Base-by-base conservation (phyloP, 2,797 vertebrate species). In the Iguana delicatissima region DNA sequence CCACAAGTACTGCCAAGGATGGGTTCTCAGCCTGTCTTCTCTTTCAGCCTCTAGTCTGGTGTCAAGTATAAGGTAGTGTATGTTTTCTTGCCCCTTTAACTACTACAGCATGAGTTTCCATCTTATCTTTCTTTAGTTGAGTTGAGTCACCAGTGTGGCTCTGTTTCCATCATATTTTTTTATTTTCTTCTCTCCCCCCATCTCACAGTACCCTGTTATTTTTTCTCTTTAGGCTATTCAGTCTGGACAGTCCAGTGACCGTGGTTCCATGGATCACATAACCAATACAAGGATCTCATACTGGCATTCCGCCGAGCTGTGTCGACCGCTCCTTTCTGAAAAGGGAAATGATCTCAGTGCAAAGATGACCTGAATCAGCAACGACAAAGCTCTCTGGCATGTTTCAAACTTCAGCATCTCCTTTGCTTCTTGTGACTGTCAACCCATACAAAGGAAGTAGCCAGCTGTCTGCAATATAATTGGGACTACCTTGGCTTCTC, bases 391-490 rank as follows among this genome's bases (percentile, higher is more conserved):
- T 26, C 42, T 22, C n/a, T 9, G 55, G 38, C 2, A 18, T 79
- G 80, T 91, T 92, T 80, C 12, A n/a, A 52, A 24, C 16, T 90
- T 91, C 88, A 74, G n/a, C 87, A 91, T 86, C 84, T 93, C 32
- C 86, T 90, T 38, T 35, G 62, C 26, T 90, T 57, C 29, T 76
- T 85, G 35, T 32, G 88, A 62, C n/a, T 85, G 7, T 62, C 38
- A 81, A 85, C 81, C 35, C 18, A 88, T 91, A n/a, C 87, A 81
- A 89, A 1, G 80, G 6, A 92, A 89, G 64, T 82, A 94, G 88
- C 72, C 52, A 89, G 64, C 81, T 93, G 59, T 50, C 92, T 95
- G 88, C 55, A 86, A 82, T 92, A 93, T 95, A 95, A 94, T 84
- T 95, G 91, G 84, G 85, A 90, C 79, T 89, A 26, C 6, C 77